Conservation (phyloP, 2,797 vertebrate species). For the Epinephelus malabaricus region DNA sequence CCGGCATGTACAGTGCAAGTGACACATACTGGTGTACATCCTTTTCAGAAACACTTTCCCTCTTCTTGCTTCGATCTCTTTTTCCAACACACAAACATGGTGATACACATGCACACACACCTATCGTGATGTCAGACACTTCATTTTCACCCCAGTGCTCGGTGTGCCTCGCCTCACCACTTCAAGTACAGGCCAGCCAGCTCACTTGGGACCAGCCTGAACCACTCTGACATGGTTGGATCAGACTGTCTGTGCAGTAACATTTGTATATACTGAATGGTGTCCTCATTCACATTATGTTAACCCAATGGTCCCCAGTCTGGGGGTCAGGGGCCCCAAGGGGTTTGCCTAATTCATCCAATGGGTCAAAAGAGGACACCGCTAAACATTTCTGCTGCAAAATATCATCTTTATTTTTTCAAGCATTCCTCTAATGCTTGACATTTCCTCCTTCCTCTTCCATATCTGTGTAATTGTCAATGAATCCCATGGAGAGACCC, state of each 20-base stretch:
- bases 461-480: not conserved
- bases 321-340: not conserved
- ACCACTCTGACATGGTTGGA: conserved; percentile 23
- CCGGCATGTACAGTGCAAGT: conserved; percentile 21
- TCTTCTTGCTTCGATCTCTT: conserved; percentile 30
- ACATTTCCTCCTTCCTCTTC: not conserved
- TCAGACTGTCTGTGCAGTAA: conserved; percentile 8
- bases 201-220: conserved; percentile 57
- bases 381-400: not conserved
- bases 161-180: conserved; percentile 49
- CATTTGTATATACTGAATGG: not conserved
- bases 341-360: not conserved
- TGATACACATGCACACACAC: conserved; percentile 27
- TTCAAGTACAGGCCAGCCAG: conserved; percentile 66
- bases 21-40: conserved; percentile 23
- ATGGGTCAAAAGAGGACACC: not conserved
- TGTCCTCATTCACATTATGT: not conserved
- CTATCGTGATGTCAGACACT: conserved; percentile 74
- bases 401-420: not conserved
- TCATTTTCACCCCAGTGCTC: conserved; percentile 78
- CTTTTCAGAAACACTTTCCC: conserved; percentile 33
- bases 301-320: not conserved
- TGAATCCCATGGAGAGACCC: not conserved
- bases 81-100: conserved; percentile 26
- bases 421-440: not conserved